Evolutionary conservation across 2,888 invertebrate species (phyloP), one percentile per base, ranked within the genome.

Genomic region (Sarcophaga rosellei): DNA sequence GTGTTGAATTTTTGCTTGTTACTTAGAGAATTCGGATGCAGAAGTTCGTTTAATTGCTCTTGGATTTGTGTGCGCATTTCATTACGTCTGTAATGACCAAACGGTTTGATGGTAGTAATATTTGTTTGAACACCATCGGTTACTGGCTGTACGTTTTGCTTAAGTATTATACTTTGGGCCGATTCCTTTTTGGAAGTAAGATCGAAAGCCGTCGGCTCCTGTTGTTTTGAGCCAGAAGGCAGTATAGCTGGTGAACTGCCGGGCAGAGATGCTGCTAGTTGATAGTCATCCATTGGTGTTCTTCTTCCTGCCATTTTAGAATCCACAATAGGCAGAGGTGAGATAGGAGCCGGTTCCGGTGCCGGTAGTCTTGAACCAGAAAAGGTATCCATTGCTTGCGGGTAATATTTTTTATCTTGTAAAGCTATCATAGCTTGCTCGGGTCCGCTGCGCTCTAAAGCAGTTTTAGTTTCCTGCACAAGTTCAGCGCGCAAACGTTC

Each of bases 21-120:
- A 4, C 12, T 61, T 3, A 47, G n/a, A 10, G 77, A 3, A 17
- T 59, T 35, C n/a, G 21, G 68, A 1, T 45, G 1, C 17, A 84
- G 20, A n/a, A 86, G 76, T 25, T 80, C 73, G 59, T n/a, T 66
- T 25, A 86, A 45, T 5, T 69, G 25, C 8, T 81, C 59, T 44
- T 72, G 47, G 44, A 86, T 80, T 47, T 84, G 69, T 12, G 2
- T 44, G 20, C 86, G 86, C 8, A 81, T 65, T 20, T 84, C 80
- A 15, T 69, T 81, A 10, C 84, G 86, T 70, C 61, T 73, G 20
- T 17, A 63, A 11, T 84, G 84, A 0, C 44, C 73, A n/a, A 2
- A 23, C 3, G 68, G 23, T 6, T 17, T 68, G 5, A 69, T 0
- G 5, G 63, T n/a, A 2, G 68, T 25, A 0, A n/a, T 4, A 53